Evolutionary conservation across 2,888 invertebrate genomes (phyloP), one percentile per base, ranked within the genome.

Genomic region (Drosophila sordidula): DNA sequence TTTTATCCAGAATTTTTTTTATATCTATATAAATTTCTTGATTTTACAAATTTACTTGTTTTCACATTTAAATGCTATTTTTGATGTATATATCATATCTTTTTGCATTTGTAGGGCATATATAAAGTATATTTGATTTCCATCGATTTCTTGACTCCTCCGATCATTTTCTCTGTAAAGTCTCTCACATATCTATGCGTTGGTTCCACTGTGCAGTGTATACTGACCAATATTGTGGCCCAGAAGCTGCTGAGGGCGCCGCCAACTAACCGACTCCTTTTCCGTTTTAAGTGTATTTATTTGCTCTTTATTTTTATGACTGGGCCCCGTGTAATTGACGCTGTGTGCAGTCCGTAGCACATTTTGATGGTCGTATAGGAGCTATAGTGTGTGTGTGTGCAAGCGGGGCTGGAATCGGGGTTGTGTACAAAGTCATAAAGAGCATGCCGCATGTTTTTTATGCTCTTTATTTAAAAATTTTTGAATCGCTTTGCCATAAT

Each of bases 241-340:
- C 26, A 32, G 55, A 56, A 42, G 34, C 75, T 38, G 59, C 55
- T 56, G 59, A 38, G 45, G 44, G 18, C 36, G 6, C 45, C 52
- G 32, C 12, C 78, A 63, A 65, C 75, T 57, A 70, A 75, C 75
- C 55, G 61, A 65, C 66, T 67, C 61, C 55, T 61, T 62, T 64
- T 42, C 46, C 63, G 50, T 78, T 88, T 88, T 88, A 88, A 83
- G 83, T 83, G 89, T 83, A 88, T 83, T 83, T 83, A 80, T 88
- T 87, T 88, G 84, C 70, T 84, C 81, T 83, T 88, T 87, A 88
- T 83, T 88, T 83, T 83, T 83, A 83, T 84, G 89, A 78, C 84
- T 75, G 69, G 74, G 62, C 64, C 80, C 82, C 88, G 84, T 80
- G 87, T 88, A 83, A 83, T 83, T 87, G 89, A 87, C 75, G 83